Conservation (phyloP, 2,113 vertebrate genomes). For the Spermophilus dauricus region DNA sequence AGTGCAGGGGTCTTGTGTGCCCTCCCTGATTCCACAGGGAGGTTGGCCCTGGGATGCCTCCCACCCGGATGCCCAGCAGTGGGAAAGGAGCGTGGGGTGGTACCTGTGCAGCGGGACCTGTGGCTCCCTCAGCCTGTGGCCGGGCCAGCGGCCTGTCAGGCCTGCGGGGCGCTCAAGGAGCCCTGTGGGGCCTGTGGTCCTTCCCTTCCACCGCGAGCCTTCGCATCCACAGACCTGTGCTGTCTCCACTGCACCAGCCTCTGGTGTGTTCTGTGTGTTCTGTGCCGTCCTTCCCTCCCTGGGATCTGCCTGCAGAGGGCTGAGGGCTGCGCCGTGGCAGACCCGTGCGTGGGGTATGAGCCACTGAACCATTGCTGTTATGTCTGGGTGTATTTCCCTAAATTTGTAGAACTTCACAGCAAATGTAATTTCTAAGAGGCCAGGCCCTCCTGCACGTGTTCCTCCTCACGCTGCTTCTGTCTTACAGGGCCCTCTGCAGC, state of each 20-base stretch:
- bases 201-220: accelerated
- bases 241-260: accelerated
- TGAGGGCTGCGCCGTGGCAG: accelerated
- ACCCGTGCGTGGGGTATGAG: accelerated
- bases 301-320: neutral
- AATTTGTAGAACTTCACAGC: neutral
- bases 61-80: neutral
- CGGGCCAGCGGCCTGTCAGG: accelerated
- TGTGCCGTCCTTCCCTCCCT: neutral
- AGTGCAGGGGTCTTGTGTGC: neutral
- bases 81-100: neutral
- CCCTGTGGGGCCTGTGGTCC: neutral
- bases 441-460: accelerated
- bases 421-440: accelerated
- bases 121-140: too few species aligned
- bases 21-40: neutral
- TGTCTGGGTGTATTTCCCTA: neutral
- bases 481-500: slow-evolving; percentile 88
- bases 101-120: too few species aligned
- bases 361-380: accelerated
- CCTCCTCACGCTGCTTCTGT: neutral
- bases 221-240: accelerated
- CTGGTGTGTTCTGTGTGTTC: neutral
- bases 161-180: accelerated
- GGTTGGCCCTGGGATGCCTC: neutral